Percentiles rank a stretch among this genome's conserved stretches.
These are phyloP conservation scores for Chorisops tibialis DNA, from an alignment of 2,888 invertebrate species.

Conservation along the genomic window DNA sequence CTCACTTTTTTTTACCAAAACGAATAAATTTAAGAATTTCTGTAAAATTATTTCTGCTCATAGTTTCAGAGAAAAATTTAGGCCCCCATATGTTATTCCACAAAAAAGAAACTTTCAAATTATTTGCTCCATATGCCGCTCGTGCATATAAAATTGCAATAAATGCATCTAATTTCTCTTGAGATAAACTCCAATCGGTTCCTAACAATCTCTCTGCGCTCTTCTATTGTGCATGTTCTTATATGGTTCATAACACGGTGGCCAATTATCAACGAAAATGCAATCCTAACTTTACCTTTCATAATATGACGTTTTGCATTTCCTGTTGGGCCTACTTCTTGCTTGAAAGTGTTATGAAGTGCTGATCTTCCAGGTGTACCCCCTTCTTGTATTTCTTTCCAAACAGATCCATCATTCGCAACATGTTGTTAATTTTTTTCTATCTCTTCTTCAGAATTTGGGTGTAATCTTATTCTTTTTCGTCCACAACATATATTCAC, in stretches of 20 bases:
- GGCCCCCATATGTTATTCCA: conserved; percentile 8
- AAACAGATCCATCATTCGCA: conserved; percentile 13
- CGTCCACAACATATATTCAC: background rate
- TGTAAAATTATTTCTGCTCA: conserved; percentile 26
- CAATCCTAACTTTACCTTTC: conserved; percentile 32
- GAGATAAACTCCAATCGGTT: conserved; percentile 29
- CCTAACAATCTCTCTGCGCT: conserved; percentile 30
- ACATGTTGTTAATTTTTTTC: conserved; percentile 28
- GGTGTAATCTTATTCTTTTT: conserved; percentile 31
- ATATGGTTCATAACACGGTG: conserved; percentile 33
- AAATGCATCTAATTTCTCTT: conserved; percentile 26
- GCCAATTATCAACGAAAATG: conserved; percentile 34
- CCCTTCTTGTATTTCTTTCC: conserved; percentile 18
- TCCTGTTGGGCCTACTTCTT: conserved; percentile 25
- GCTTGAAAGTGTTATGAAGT: conserved; percentile 27
- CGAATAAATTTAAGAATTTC: conserved; percentile 19
- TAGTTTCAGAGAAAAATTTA: conserved; percentile 16
- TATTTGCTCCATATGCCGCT: conserved; percentile 14
- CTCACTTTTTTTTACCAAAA: conserved; percentile 26
- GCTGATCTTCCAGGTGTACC: conserved; percentile 3
- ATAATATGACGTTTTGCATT: conserved; percentile 33
- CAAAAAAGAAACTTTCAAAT: conserved; percentile 11
- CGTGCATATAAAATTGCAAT: conserved; percentile 16
- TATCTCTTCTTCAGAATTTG: conserved; percentile 30
- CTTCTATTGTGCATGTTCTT: conserved; percentile 32